phyloP scores from a whole-genome alignment of 92 coral and sea anemone species.

The Anthopleura xanthogrammica region DNA sequence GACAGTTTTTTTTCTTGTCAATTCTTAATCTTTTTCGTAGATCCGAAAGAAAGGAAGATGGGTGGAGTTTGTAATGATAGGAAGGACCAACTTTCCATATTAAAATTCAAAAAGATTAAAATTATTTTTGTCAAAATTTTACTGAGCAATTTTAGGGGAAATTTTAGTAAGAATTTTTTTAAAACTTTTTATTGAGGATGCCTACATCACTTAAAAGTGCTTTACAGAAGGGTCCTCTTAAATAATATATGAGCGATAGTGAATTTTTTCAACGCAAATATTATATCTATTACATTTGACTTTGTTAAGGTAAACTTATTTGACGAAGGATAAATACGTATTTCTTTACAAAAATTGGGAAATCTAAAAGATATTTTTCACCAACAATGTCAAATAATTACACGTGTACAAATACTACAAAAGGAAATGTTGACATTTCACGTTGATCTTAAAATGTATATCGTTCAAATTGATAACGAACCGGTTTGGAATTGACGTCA shows the following conservation, averaged over 20 bases:
- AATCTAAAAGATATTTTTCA: background rate
- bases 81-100: too few species aligned
- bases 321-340: background rate
- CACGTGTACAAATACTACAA: background rate
- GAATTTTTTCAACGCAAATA: background rate
- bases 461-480: background rate
- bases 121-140: background rate
- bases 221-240: too few species aligned
- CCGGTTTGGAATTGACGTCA: background rate
- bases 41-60: background rate
- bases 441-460: background rate
- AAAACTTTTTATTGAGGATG: too few species aligned
- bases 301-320: background rate
- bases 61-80: background rate
- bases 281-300: background rate
- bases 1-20: background rate
- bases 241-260: too few species aligned
- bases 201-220: too few species aligned
- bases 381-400: background rate
- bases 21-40: background rate
- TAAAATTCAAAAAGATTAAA: background rate
- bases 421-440: background rate
- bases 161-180: too few species aligned
- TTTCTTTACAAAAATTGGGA: background rate
- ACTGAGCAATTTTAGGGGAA: too few species aligned